Conservation (phyloP, 2,113 vertebrate genomes). For the Cavia aperea region DNA sequence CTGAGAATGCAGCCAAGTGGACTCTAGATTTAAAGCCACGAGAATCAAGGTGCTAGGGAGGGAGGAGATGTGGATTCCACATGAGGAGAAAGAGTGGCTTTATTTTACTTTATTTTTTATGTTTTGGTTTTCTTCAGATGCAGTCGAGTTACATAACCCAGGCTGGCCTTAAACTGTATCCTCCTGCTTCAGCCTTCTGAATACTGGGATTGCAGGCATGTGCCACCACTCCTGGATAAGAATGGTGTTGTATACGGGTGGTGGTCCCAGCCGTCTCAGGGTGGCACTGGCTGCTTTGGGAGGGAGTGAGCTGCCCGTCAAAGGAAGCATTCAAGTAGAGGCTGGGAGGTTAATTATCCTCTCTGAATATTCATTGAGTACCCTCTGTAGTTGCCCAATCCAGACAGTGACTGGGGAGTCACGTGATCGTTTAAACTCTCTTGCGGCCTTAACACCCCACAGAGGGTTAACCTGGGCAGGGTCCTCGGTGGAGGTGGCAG, state of each 20-base stretch:
- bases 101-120: neutral
- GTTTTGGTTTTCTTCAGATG: neutral
- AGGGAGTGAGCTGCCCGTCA: neutral
- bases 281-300: neutral
- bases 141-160: neutral
- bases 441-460: neutral
- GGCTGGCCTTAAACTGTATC: neutral
- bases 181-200: neutral
- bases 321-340: slow-evolving; percentile 28
- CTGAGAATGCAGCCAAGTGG: neutral
- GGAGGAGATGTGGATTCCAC: neutral
- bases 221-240: neutral
- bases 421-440: neutral
- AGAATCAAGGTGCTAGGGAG: neutral
- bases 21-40: neutral
- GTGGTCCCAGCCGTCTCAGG: neutral
- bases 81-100: neutral
- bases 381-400: neutral
- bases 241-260: neutral
- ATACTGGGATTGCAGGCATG: neutral
- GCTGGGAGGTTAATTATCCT: neutral
- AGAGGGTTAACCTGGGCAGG: neutral
- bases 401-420: neutral
- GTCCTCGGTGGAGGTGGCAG: neutral
- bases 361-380: slow-evolving; percentile 25